Evolutionary conservation across 1,140 invertebrate genomes (phyloP), one percentile per base, ranked within the genome.

Genomic region (Stratiolaelaps scimitus): DNA sequence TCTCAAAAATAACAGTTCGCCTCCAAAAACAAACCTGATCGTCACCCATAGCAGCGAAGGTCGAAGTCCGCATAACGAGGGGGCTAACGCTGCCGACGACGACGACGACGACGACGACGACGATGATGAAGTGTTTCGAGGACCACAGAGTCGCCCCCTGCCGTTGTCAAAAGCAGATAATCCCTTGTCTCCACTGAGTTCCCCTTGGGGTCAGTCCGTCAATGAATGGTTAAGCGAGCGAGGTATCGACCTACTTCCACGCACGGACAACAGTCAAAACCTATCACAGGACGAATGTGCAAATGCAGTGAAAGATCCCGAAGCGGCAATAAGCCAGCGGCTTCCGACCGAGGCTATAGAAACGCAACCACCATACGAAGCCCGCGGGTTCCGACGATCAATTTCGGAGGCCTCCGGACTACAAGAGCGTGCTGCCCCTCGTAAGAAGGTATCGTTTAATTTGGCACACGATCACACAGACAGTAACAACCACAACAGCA

Each of bases 221-320:
- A 28, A 48, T 48, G 47, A 48, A 28, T 48, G 47, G 47, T 48
- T 48, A 48, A 28, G 47, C 28, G 47, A 48, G 19, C 47, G 47
- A 4, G 47, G 47, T 7, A 28, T 48, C 19, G 47, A 48, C 15
- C n/a, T n/a, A n/a, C n/a, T n/a, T n/a, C n/a, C n/a, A n/a, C n/a
- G n/a, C n/a, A n/a, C n/a, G n/a, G n/a, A n/a, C n/a, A n/a, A n/a
- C n/a, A n/a, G n/a, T n/a, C n/a, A n/a, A n/a, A n/a, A n/a, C n/a
- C n/a, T n/a, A n/a, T n/a, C n/a, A n/a, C n/a, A n/a, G n/a, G n/a
- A n/a, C n/a, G n/a, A n/a, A n/a, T n/a, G n/a, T n/a, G n/a, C n/a
- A n/a, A n/a, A n/a, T n/a, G n/a, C n/a, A n/a, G n/a, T n/a, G n/a
- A n/a, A n/a, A n/a, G n/a, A n/a, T n/a, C n/a, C n/a, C n/a, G n/a